Evolutionary conservation across 2,797 vertebrate species (phyloP).

Genomic region (Babyrousa celebensis): DNA sequence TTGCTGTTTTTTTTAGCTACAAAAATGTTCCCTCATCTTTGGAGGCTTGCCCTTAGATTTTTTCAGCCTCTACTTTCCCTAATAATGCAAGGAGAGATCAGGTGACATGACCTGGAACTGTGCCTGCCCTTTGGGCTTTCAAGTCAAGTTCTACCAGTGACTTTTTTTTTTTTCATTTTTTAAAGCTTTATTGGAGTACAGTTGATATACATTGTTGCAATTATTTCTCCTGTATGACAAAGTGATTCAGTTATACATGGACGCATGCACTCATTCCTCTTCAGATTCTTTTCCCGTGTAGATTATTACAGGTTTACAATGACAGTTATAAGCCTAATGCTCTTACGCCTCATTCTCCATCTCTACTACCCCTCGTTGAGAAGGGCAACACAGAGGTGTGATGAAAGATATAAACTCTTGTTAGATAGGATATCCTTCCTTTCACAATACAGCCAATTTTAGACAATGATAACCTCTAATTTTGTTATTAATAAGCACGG

Average conservation of each 20-base stretch:
- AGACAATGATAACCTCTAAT: neutral
- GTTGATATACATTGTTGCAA: too few relatives aligned
- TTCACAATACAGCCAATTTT: neutral
- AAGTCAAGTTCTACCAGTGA: neutral
- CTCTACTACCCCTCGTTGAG: neutral
- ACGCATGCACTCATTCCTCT: too few relatives aligned
- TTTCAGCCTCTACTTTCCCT: neutral
- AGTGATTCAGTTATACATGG: too few relatives aligned
- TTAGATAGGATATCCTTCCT: neutral
- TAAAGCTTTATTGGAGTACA: too few relatives aligned
- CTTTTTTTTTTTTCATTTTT: too few relatives aligned
- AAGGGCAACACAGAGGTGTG: neutral
- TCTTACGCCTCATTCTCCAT: neutral
- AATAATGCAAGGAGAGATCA: neutral
- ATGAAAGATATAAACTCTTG: neutral
- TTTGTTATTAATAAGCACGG: neutral
- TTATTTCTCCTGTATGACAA: too few relatives aligned
- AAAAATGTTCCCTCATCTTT: neutral
- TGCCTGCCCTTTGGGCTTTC: neutral
- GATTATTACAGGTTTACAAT: too few relatives aligned
- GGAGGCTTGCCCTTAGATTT: neutral
- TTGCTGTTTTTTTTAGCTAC: neutral
- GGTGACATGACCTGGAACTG: too few relatives aligned
- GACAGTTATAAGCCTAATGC: too few relatives aligned
- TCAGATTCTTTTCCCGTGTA: too few relatives aligned